Evolutionary conservation across 2,888 invertebrate genomes (phyloP).

Genomic region (Cheilosia vernalis): DNA sequence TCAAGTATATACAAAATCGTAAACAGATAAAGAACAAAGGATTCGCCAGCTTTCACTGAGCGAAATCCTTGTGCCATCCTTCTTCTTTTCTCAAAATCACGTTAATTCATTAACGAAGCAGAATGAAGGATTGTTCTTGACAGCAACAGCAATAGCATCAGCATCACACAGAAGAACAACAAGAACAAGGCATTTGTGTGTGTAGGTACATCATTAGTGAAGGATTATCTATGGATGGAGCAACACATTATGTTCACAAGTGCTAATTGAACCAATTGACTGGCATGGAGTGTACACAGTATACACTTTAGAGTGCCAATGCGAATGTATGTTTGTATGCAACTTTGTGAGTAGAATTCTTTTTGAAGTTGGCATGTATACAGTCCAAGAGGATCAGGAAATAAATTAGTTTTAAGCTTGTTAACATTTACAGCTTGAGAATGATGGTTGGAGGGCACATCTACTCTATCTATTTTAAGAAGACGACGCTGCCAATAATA

Average conservation of each 20-base stretch:
- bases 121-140: constrained; percentile 51
- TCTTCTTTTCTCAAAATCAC: constrained; percentile 49
- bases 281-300: constrained; percentile 28
- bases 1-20: constrained; percentile 11
- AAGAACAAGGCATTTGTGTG: constrained; percentile 1
- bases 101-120: constrained; percentile 60
- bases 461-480: too few species aligned
- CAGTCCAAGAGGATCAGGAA: constrained; percentile 10
- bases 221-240: constrained; percentile 50
- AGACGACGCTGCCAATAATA: too few species aligned
- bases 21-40: constrained; percentile 42
- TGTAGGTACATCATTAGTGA: constrained; percentile 52
- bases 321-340: neutral
- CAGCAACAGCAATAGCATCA: neutral
- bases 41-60: constrained; percentile 5
- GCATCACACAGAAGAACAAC: constrained; percentile 15
- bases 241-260: constrained; percentile 59
- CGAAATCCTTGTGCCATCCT: constrained; percentile 41
- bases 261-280: constrained; percentile 72
- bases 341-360: constrained; percentile 10
- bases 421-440: neutral
- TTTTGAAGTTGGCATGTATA: neutral
- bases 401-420: constrained; percentile 35
- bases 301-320: neutral
- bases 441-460: too few species aligned